Evolutionary conservation across 1,140 invertebrate species (phyloP).

Genomic region (Sminthurinus signatus): DNA sequence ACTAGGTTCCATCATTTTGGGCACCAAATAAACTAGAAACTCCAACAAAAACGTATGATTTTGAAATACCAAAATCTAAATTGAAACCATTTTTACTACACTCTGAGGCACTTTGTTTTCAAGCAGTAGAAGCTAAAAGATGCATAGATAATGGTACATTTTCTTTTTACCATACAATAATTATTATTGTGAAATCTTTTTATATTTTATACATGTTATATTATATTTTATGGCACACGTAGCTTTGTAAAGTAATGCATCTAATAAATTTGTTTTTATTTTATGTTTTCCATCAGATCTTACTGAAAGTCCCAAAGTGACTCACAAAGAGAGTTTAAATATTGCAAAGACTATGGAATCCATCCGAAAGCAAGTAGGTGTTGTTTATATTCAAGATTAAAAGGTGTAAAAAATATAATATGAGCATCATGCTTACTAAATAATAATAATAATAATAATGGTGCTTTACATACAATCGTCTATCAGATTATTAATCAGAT

Average conservation of each 20-base stretch:
- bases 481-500: too few relatives aligned
- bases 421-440: too few relatives aligned
- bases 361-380: conserved; percentile 59
- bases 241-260: conserved; percentile 11
- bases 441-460: too few relatives aligned
- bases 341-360: conserved; percentile 60
- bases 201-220: background rate
- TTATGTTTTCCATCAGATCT: conserved; percentile 42
- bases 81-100: conserved; percentile 56
- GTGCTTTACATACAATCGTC: too few relatives aligned
- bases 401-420: conserved; percentile 42
- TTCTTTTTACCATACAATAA: conserved; percentile 36
- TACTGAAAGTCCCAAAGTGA: conserved; percentile 55
- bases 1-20: conserved; percentile 53
- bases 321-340: conserved; percentile 55
- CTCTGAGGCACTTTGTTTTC: conserved; percentile 63
- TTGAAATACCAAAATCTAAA: conserved; percentile 50
- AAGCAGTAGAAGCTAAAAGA: conserved; percentile 62
- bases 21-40: conserved; percentile 46
- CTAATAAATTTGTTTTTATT: conserved; percentile 40
- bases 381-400: conserved; percentile 53
- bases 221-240: too few relatives aligned
- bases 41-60: conserved; percentile 47
- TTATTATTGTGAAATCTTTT: background rate
- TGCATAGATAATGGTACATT: conserved; percentile 57